Evolutionary conservation across 92 coral and sea anemone genomes (phyloP).

Genomic region (Anthopleura xanthogrammica): DNA sequence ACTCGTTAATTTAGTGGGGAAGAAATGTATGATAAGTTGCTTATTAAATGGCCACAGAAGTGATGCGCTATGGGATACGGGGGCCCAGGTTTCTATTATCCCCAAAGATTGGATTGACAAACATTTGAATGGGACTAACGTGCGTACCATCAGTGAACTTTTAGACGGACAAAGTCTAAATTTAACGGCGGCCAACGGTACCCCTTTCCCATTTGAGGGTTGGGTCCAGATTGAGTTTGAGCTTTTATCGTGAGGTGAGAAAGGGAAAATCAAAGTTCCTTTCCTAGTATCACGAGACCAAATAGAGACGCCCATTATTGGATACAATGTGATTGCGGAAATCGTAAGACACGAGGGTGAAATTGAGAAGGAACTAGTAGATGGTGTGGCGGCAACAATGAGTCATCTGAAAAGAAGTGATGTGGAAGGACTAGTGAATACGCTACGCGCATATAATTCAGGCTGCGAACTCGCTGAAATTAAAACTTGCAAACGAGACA

Average conservation of each 20-base stretch:
- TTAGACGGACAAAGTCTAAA: conserved; percentile 36
- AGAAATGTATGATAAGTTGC: conserved; percentile 63
- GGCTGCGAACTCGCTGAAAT: conserved; percentile 48
- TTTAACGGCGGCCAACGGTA: conserved; percentile 44
- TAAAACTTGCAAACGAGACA: conserved; percentile 52
- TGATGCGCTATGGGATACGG: conserved; percentile 65
- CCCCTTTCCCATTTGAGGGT: conserved; percentile 36
- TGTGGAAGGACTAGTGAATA: conserved; percentile 31
- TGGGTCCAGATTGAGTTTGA: conserved; percentile 53
- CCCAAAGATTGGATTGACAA: conserved; percentile 38
- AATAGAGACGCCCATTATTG: conserved; percentile 55
- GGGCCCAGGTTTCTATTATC: conserved; percentile 66
- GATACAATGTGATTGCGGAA: conserved; percentile 63
- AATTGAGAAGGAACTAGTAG: conserved; percentile 23
- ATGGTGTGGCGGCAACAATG: conserved; percentile 14
- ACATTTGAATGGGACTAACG: conserved; percentile 32
- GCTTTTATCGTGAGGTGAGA: conserved; percentile 25
- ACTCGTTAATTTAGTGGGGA: conserved; percentile 51
- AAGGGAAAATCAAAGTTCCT: conserved; percentile 44
- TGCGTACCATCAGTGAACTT: conserved; percentile 22
- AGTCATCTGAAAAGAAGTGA: conserved; percentile 12
- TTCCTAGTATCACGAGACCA: conserved; percentile 43
- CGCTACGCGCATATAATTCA: conserved; percentile 20
- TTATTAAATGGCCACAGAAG: conserved; percentile 43
- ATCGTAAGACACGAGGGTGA: conserved; percentile 30